Conservation (phyloP, 2,888 invertebrate species). For the Stenodera caucasica region DNA sequence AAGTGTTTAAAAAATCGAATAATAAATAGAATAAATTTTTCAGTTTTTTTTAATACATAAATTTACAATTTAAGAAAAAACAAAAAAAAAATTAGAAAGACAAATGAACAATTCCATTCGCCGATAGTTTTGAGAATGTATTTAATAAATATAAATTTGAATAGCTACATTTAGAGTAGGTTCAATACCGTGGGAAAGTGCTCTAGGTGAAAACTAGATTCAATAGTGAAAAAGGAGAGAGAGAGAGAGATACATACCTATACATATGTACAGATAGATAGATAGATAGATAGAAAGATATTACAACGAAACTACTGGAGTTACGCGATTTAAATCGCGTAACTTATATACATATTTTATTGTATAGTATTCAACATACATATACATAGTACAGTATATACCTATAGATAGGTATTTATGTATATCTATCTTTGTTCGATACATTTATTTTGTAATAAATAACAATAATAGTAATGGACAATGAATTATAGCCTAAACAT, state of each 20-base stretch:
- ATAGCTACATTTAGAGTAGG: slow-evolving; percentile 3
- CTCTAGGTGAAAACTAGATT: slow-evolving; percentile 5
- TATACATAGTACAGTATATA: slow-evolving; percentile 8
- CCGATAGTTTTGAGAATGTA: background rate
- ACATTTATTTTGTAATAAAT: no score
- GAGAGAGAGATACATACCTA: background rate
- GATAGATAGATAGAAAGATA: background rate
- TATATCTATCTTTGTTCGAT: background rate
- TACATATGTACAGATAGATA: slow-evolving; percentile 1
- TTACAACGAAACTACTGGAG: background rate
- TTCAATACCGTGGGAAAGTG: slow-evolving; percentile 27
- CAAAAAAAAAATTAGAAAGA: background rate
- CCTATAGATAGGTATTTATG: slow-evolving; percentile 6
- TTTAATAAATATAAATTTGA: slow-evolving; percentile 1
- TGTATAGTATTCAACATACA: slow-evolving; percentile 8
- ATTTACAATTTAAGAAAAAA: background rate
- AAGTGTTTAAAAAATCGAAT: background rate
- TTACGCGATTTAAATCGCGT: slow-evolving; percentile 1
- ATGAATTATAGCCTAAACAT: no score
- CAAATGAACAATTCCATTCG: background rate
- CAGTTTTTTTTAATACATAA: no score
- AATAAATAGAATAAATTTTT: background rate
- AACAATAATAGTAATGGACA: no score
- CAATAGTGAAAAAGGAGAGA: no score
- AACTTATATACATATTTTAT: slow-evolving; percentile 3